phyloP scores from a whole-genome alignment of 2,113 vertebrate genomes.

The Spea bombifrons region DNA sequence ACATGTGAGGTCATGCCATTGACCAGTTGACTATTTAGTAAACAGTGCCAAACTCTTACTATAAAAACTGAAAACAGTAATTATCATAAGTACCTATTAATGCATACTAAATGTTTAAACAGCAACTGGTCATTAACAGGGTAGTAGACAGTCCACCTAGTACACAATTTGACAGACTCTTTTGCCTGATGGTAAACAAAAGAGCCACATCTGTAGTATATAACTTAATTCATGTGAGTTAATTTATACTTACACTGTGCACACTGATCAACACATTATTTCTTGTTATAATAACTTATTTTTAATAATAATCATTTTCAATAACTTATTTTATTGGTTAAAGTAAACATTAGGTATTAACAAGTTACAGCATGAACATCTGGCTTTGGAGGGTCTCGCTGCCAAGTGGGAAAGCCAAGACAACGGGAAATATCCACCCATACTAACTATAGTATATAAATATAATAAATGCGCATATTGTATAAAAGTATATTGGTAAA shows the following conservation, averaged over 20 bases:
- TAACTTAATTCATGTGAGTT: background rate
- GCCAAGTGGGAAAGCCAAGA: conserved; percentile 22
- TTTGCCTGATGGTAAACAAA: background rate
- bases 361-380: conserved; percentile 17
- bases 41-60: too few species aligned
- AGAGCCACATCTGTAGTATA: background rate
- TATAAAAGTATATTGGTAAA: too few species aligned
- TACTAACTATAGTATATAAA: conserved; percentile 7
- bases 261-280: background rate
- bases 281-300: background rate
- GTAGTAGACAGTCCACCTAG: too few species aligned
- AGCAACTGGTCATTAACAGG: too few species aligned
- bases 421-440: conserved; percentile 6
- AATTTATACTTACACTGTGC: background rate
- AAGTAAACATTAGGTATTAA: conserved; percentile 29
- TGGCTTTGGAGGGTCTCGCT: conserved; percentile 9
- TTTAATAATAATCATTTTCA: conserved; percentile 20
- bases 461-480: conserved; percentile 10
- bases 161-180: background rate
- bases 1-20: too few species aligned
- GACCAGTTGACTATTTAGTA: too few species aligned
- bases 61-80: too few species aligned
- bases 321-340: conserved; percentile 18
- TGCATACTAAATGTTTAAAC: too few species aligned
- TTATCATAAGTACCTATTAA: too few species aligned